Conservation (phyloP, 2,888 invertebrate genomes). For the Phaedon cochleariae region DNA sequence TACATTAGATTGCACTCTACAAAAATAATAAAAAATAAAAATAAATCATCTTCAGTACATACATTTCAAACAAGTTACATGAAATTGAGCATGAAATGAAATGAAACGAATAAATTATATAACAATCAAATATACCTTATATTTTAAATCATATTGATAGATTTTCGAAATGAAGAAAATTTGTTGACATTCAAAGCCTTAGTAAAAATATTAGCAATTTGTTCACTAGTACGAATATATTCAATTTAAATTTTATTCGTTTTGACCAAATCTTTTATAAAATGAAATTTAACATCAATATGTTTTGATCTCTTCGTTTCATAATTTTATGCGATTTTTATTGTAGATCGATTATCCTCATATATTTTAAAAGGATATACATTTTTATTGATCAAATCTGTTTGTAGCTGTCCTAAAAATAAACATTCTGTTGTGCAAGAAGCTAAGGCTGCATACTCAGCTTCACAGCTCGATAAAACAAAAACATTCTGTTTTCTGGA, state of each 20-base stretch:
- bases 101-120: too few species aligned
- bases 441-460: constrained; percentile 37
- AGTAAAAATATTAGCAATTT: background rate
- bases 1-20: too few species aligned
- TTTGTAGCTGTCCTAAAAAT: constrained; percentile 32
- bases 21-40: too few species aligned
- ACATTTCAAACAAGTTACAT: too few species aligned
- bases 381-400: constrained; percentile 20
- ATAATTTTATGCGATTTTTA: constrained; percentile 28
- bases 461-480: constrained; percentile 34
- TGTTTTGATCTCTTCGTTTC: constrained; percentile 36
- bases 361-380: constrained; percentile 23
- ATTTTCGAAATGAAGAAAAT: background rate
- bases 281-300: constrained; percentile 32
- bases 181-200: background rate
- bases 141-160: background rate
- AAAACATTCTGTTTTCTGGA: constrained; percentile 35
- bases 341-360: constrained; percentile 26
- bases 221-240: background rate
- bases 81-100: too few species aligned
- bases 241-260: background rate
- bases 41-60: too few species aligned
- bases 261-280: constrained; percentile 18
- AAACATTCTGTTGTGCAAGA: constrained; percentile 34
- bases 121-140: too few species aligned